Conservation (phyloP, 2,797 vertebrate genomes). For the Kryptolebias ocellatus region DNA sequence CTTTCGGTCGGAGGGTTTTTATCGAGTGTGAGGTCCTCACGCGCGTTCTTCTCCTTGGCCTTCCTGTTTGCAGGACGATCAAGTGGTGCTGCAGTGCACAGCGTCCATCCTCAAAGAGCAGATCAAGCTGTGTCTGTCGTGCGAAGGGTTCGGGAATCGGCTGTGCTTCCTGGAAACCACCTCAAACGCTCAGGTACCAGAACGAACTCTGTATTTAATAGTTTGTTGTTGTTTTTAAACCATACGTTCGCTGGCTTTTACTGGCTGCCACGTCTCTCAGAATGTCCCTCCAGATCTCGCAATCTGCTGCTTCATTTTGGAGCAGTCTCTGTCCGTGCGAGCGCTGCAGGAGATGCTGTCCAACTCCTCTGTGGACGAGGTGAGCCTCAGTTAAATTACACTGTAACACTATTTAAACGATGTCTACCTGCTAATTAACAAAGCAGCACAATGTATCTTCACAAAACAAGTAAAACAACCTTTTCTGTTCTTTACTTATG, state of each 20-base stretch:
- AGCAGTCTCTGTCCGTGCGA: slow-evolving; percentile 92
- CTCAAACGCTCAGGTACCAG: slow-evolving; percentile 89
- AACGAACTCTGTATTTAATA: not conserved
- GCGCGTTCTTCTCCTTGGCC: not conserved
- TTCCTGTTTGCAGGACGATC: slow-evolving; percentile 83
- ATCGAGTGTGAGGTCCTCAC: too few species aligned
- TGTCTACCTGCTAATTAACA: not conserved
- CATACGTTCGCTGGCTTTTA: not conserved
- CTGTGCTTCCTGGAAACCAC: slow-evolving; percentile 92
- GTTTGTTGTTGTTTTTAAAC: not conserved
- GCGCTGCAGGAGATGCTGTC: slow-evolving; percentile 95
- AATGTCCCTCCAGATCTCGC: slow-evolving; percentile 93
- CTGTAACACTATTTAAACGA: not conserved
- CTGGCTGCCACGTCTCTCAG: slow-evolving; percentile 63
- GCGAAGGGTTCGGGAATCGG: slow-evolving; percentile 93
- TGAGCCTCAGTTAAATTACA: slow-evolving; percentile 31
- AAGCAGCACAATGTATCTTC: not conserved
- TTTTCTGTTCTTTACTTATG: slow-evolving; percentile 21
- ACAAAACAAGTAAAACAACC: slow-evolving; percentile 17
- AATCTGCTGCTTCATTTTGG: slow-evolving; percentile 91
- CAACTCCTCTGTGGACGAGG: slow-evolving; percentile 86
- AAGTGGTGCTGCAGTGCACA: slow-evolving; percentile 91
- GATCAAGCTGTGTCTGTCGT: slow-evolving; percentile 91
- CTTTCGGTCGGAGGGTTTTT: not conserved
- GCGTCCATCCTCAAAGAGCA: slow-evolving; percentile 92